phyloP scores from a whole-genome alignment of 2,113 vertebrate genomes.

The Rhabdornis inornatus region DNA sequence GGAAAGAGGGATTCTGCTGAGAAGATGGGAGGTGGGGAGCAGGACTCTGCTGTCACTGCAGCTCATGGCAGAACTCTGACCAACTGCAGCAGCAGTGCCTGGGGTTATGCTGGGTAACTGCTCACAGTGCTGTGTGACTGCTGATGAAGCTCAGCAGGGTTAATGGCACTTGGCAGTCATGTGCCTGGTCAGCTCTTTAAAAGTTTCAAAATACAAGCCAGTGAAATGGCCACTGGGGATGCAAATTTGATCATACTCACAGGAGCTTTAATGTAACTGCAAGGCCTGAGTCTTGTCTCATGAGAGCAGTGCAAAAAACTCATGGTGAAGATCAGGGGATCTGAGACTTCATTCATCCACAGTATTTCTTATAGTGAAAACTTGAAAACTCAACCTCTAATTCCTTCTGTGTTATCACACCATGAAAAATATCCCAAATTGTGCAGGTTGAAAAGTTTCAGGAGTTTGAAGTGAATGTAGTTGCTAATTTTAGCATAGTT shows the following conservation, averaged over 20 bases:
- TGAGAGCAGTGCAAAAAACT: neutral
- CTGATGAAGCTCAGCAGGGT: neutral
- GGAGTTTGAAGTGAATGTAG: neutral
- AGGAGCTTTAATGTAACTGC: neutral
- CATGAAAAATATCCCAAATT: neutral
- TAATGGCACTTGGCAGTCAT: neutral
- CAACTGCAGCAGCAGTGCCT: neutral
- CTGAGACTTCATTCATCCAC: neutral
- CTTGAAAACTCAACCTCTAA: neutral
- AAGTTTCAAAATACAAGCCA: neutral
- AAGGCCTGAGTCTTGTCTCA: neutral
- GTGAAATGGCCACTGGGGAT: neutral
- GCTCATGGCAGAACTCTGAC: neutral
- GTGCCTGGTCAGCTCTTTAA: neutral
- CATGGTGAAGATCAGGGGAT: rapidly evolving
- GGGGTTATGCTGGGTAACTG: neutral
- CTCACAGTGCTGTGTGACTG: neutral
- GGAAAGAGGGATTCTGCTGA: neutral
- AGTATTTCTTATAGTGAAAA: neutral
- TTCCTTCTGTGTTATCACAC: neutral
- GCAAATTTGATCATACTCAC: neutral
- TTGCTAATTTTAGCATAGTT: neutral
- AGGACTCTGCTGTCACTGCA: neutral
- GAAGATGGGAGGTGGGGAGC: neutral
- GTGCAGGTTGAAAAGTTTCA: neutral